Percentiles rank a stretch among this genome's conserved stretches.
phyloP scores from a whole-genome alignment of 2,113 vertebrate genomes.

The Marmota monax region DNA sequence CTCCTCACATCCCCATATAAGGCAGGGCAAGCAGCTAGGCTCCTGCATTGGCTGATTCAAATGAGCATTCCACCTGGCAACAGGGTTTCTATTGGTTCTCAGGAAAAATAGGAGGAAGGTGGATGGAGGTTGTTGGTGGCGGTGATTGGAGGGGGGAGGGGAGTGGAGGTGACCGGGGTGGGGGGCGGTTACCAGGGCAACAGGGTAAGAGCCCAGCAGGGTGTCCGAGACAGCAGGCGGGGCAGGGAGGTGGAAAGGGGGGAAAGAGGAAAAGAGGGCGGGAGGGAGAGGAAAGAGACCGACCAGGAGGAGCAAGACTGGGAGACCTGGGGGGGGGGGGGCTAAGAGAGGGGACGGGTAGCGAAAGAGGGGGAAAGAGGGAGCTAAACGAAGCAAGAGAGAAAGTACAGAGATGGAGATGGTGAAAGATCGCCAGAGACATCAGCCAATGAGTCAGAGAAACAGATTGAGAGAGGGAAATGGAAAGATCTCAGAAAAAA shows the following conservation, averaged over 20 bases:
- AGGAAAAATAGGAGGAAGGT: constrained; percentile 80
- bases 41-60: constrained; percentile 87
- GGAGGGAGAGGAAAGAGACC: constrained; percentile 64
- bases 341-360: not conserved
- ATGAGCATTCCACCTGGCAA: constrained; percentile 87
- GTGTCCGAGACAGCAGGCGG: constrained; percentile 81
- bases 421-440: constrained; percentile 62
- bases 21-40: constrained; percentile 72
- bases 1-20: constrained; percentile 87
- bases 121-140: constrained; percentile 80
- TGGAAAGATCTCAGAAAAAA: constrained; percentile 53
- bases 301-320: constrained; percentile 51
- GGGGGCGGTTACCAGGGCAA: constrained; percentile 83
- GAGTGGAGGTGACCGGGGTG: constrained; percentile 80
- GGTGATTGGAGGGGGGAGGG: constrained; percentile 75
- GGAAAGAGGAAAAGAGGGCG: not conserved
- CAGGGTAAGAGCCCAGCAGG: constrained; percentile 84
- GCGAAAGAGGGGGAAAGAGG: not conserved
- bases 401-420: constrained; percentile 44
- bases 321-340: not conserved
- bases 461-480: constrained; percentile 46
- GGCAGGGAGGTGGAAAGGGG: constrained; percentile 59
- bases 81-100: constrained; percentile 84
- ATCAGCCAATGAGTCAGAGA: constrained; percentile 62
- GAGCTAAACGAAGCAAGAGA: constrained; percentile 55